These are phyloP conservation scores for Oreochromis grahami DNA, from an alignment of 2,797 vertebrate species.

Conservation along the genomic window DNA sequence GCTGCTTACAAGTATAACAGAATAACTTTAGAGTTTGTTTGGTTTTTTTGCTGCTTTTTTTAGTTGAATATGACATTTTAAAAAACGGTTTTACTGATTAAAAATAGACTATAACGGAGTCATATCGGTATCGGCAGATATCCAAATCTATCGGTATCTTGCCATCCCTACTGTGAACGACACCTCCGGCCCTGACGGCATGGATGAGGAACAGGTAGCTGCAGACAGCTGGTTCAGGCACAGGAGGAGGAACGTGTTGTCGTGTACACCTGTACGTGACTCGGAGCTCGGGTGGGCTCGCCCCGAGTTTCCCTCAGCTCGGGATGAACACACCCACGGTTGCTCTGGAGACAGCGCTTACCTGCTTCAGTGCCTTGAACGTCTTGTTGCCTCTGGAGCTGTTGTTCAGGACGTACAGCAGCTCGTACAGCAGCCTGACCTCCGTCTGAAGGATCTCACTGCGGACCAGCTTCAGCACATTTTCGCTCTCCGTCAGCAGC, in stretches of 20 bases:
- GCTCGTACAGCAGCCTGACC: slow-evolving; percentile 74
- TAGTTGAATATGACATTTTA: fast-evolving
- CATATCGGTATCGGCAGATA: background rate
- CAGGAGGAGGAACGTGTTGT: background rate
- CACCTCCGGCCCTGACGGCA: background rate
- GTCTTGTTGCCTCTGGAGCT: slow-evolving; percentile 79
- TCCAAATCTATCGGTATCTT: background rate
- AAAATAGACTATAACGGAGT: fast-evolving
- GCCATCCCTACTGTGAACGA: background rate
- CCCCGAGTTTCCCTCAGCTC: background rate
- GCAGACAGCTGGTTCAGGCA: background rate
- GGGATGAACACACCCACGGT: fast-evolving
- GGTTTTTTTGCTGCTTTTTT: background rate
- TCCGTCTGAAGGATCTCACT: slow-evolving; percentile 79
- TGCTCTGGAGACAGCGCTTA: slow-evolving; percentile 41
- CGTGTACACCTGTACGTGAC: background rate
- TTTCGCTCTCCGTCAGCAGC: slow-evolving; percentile 57
- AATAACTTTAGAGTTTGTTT: background rate
- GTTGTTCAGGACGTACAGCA: slow-evolving; percentile 80
- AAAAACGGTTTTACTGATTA: background rate
- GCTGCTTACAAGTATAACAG: background rate
- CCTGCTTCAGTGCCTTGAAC: slow-evolving; percentile 84
- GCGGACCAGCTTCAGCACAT: slow-evolving; percentile 59
- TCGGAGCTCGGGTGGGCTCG: background rate
- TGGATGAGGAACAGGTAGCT: background rate